Evolutionary conservation across 35 echinoderm and acorn worm species (phyloP).

Genomic region (Acanthaster planci): DNA sequence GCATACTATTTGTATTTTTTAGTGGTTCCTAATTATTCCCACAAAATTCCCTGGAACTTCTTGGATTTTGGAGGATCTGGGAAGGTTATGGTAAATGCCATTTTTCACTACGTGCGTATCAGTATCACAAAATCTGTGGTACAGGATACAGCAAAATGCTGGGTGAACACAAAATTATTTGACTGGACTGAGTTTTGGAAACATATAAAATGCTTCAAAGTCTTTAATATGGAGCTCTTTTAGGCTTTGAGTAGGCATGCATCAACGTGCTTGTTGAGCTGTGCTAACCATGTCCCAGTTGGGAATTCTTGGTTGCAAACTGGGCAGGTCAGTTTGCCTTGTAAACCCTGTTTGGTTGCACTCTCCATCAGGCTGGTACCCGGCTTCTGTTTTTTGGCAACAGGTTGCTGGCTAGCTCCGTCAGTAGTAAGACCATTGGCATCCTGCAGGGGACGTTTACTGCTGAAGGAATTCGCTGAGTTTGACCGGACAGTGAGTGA

Average conservation of each 20-base stretch:
- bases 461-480: not conserved
- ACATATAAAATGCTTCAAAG: no score
- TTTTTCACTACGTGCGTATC: no score
- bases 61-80: no score
- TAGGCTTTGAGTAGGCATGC: conserved; percentile 38
- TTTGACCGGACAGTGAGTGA: not conserved
- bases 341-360: conserved; percentile 28
- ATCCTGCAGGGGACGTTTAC: conserved; percentile 32
- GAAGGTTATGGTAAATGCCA: no score
- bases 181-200: no score
- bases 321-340: conserved; percentile 65
- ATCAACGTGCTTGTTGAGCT: conserved; percentile 83
- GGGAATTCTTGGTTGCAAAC: conserved; percentile 62
- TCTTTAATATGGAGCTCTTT: no score
- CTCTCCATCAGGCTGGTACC: conserved; percentile 33
- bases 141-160: no score
- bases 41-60: no score
- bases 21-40: no score
- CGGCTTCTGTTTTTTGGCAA: conserved; percentile 47
- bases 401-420: not conserved
- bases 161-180: no score
- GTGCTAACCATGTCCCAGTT: conserved; percentile 42
- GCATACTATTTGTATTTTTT: no score
- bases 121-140: no score
- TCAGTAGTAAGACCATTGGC: not conserved